Base-by-base conservation (phyloP, 2,888 invertebrate genomes). In the Tetragnatha montana region DNA sequence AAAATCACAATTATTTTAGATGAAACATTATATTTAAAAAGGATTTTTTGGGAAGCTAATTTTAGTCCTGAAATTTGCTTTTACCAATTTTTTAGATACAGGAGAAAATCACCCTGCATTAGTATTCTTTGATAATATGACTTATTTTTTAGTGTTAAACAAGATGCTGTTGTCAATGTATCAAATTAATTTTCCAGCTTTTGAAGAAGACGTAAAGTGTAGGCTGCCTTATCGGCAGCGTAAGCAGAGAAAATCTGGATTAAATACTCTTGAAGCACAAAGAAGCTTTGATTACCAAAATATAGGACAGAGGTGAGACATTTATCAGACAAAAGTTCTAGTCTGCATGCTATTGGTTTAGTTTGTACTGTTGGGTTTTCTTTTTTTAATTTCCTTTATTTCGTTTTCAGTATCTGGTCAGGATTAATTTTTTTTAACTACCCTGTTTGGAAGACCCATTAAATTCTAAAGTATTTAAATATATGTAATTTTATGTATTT, bases 161-260 rank as follows among this genome's bases (percentile, higher is more conserved):
- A 69, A 69, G 19, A 69, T 69, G 14, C 14, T 12, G n/a, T 0
- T 69, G 17, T 17, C 19, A n/a, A 69, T 69, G 0, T 69, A 69
- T 19, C 35, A 35, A 19, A 49, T 78, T 22, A 51, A 60, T 80
- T 17, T 80, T 76, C n/a, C 22, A 89, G 90, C 90, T 35, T 84
- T 84, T 84, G 90, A 90, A 82, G 92, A 92, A 8, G 92, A 92
- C 68, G 82, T 82, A 6, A 91, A 91, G 87, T 90, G 91, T 21
- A 91, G 91, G 75, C 90, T 91, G 10, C 92, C 92, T 69, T 92
- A 92, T 74, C 86, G 92, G 49, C 92, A 91, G 74, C 73, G 92
- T 49, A 91, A 91, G n/a, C 92, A 92, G 85, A 85, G 92, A 80
- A 92, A 92, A 87, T 89, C 91, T 35, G 92, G 91, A 49, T 70